Evolutionary conservation across 2,113 vertebrate species (phyloP).

Genomic region (Dipodomys merriami): DNA sequence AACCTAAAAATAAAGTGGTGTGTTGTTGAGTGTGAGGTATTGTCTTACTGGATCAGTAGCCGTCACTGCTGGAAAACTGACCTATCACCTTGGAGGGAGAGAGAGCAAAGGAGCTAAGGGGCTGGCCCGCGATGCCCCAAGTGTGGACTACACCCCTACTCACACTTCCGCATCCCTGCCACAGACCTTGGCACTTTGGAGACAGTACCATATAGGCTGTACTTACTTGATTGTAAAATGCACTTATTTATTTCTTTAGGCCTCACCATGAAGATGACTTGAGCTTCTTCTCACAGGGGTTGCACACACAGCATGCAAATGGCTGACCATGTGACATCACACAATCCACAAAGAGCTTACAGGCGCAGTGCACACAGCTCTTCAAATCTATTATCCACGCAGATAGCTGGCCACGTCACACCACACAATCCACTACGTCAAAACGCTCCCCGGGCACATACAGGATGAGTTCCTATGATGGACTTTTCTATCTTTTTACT

Average conservation of each 20-base stretch:
- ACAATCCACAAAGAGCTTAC: neutral
- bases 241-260: neutral
- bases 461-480: neutral
- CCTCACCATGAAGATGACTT: neutral
- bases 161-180: neutral
- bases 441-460: neutral
- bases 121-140: neutral
- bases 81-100: neutral
- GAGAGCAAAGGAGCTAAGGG: neutral
- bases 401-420: neutral
- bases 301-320: neutral
- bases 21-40: constrained; percentile 36
- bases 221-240: neutral
- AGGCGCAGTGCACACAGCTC: no score
- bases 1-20: constrained; percentile 41
- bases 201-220: neutral
- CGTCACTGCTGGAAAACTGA: constrained; percentile 41
- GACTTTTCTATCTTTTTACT: neutral
- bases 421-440: neutral
- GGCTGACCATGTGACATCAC: neutral
- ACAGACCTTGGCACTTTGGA: neutral
- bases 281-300: neutral
- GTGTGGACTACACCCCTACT: neutral
- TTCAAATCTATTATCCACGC: neutral
- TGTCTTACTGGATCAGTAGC: neutral